Evolutionary conservation across 1,140 invertebrate genomes (phyloP), one percentile per base, ranked within the genome.

Genomic region (Brachionus koreanus): DNA sequence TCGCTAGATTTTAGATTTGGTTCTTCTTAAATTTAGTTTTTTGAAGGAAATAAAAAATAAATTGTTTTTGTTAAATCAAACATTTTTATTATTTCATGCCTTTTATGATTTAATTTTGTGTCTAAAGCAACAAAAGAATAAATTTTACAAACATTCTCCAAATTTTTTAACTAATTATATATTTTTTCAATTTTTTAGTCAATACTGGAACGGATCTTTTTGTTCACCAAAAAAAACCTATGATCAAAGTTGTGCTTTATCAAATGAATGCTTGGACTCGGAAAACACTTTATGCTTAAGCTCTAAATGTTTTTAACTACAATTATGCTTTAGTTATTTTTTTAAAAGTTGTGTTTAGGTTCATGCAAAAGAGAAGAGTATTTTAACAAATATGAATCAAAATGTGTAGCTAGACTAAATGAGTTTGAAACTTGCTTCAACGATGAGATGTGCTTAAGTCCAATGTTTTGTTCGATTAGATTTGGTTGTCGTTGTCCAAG

Each of bases 391-490:
- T 57, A n/a, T 19, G 49, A 23, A 19, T 16, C 49, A 7, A 57
- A 16, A 57, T 57, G 49, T 19, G 63, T 65, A 7, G 9, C 63
- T 0, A 29, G 63, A 33, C 10, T 65, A 12, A 9, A 16, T 37
- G 63, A 65, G n/a, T 37, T 65, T 7, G 63, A 65, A 5, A 65
- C 63, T 33, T 65, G 63, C 13, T 65, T 10, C 5, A 35, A 33
- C 13, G 63, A 65, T 37, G 25, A 3, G 7, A 37, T 37, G 63
- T 65, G 63, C 6, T 65, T 65, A 10, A 65, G 13, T 12, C 63
- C 63, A 65, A 65, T 65, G 63, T 65, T 65, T 65, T 65, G 63
- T 12, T 65, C 63, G 12, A 65, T 65, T 33, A 29, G 25, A 65
- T 37, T 33, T 1, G 63, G 63, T 13, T 65, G 63, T 16, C 9